These are phyloP conservation scores for Xiphias gladius DNA, from an alignment of 2,113 vertebrate genomes.

Conservation along the genomic window DNA sequence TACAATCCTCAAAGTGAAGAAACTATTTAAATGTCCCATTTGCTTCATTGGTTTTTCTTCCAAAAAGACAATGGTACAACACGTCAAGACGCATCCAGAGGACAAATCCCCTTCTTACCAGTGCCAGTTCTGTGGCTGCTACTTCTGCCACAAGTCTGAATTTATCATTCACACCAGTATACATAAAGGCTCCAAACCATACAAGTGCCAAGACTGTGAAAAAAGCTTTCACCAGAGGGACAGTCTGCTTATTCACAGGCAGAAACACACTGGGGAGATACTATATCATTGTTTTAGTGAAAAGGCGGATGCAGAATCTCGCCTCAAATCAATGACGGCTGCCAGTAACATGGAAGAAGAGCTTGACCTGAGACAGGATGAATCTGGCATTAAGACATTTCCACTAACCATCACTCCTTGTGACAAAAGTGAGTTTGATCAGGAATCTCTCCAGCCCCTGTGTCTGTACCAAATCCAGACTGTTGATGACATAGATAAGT, in stretches of 20 bases:
- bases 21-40: slow-evolving; percentile 16
- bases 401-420: slow-evolving; percentile 23
- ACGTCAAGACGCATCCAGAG: slow-evolving; percentile 16
- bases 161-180: slow-evolving; percentile 37
- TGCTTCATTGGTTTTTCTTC: slow-evolving; percentile 17
- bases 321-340: background rate
- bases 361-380: background rate
- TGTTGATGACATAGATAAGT: slow-evolving; percentile 23
- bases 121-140: slow-evolving; percentile 28
- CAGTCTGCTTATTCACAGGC: slow-evolving; percentile 11
- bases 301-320: background rate
- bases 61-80: slow-evolving; percentile 19
- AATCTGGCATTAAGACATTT: background rate
- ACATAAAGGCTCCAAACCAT: slow-evolving; percentile 7
- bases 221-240: slow-evolving; percentile 5
- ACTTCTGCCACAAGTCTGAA: slow-evolving; percentile 36
- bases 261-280: slow-evolving; percentile 4
- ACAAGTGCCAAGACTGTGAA: slow-evolving; percentile 9
- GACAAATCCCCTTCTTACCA: background rate
- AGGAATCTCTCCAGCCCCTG: slow-evolving; percentile 46
- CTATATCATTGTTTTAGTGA: background rate
- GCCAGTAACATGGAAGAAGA: background rate
- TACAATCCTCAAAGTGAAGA: background rate
- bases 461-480: slow-evolving; percentile 55
- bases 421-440: slow-evolving; percentile 45